Evolutionary conservation across 2,888 invertebrate species (phyloP).

Genomic region (Papilio demoleus): DNA sequence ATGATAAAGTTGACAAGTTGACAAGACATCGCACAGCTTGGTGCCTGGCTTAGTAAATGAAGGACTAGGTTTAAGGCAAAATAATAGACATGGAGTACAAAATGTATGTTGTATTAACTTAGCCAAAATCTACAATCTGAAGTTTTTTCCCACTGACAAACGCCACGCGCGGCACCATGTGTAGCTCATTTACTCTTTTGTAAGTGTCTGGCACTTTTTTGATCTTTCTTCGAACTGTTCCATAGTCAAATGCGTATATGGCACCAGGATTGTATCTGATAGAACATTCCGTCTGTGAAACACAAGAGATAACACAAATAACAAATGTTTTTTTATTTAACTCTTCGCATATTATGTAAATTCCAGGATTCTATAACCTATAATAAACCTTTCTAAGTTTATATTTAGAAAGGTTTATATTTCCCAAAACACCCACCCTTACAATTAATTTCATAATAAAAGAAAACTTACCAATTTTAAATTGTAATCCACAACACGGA

Average conservation of each 20-base stretch:
- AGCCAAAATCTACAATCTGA: conserved; percentile 82
- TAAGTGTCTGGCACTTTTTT: conserved; percentile 60
- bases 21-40: too few relatives aligned
- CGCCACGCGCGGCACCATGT: conserved; percentile 78
- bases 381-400: too few relatives aligned
- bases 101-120: conserved; percentile 42
- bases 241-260: conserved; percentile 83
- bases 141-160: conserved; percentile 83
- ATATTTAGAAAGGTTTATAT: neutral
- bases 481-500: conserved; percentile 85
- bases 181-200: conserved; percentile 67
- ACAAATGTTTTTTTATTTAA: too few relatives aligned
- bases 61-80: too few relatives aligned
- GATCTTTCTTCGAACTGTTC: conserved; percentile 72
- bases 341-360: too few relatives aligned
- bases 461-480: conserved; percentile 79
- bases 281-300: conserved; percentile 80
- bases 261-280: conserved; percentile 82
- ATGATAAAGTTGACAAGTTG: neutral
- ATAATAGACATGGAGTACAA: neutral
- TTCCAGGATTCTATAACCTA: too few relatives aligned
- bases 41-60: too few relatives aligned
- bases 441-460: neutral
- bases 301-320: too few relatives aligned
- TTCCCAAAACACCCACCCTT: too few relatives aligned